These are phyloP conservation scores for Ceyx margarethae DNA, from an alignment of 2,113 vertebrate genomes.

Conservation along the genomic window DNA sequence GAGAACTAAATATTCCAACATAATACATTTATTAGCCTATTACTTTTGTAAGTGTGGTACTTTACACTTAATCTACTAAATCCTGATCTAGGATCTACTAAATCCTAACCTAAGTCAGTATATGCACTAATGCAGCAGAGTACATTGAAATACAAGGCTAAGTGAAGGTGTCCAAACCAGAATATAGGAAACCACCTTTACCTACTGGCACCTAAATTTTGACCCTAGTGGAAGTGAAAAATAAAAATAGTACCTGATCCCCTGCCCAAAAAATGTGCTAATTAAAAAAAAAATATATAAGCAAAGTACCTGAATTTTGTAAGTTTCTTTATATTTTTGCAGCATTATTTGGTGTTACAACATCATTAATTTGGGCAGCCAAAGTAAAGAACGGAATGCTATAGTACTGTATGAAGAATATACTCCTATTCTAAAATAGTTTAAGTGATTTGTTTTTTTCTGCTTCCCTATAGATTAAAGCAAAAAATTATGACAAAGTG, in stretches of 20 bases:
- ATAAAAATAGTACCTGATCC: neutral
- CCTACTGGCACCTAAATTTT: neutral
- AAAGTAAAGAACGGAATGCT: neutral
- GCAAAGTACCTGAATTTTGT: neutral
- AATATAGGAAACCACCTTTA: neutral
- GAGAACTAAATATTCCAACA: neutral
- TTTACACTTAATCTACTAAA: neutral
- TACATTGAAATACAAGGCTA: neutral
- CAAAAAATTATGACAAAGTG: slow-evolving; percentile 99
- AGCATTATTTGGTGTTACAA: neutral
- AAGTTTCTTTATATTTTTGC: neutral
- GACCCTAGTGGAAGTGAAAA: neutral
- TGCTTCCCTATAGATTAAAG: slow-evolving; percentile 94
- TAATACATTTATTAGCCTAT: neutral
- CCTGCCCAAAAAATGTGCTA: no score
- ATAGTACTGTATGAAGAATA: slow-evolving; percentile 24
- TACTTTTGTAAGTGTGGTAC: neutral
- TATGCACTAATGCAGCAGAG: neutral
- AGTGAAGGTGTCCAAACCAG: neutral
- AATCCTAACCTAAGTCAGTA: neutral
- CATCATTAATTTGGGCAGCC: neutral
- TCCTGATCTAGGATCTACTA: neutral
- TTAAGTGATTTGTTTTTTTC: slow-evolving; percentile 78
- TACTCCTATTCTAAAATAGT: slow-evolving; percentile 49
- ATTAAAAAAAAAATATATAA: neutral